phyloP scores from a whole-genome alignment of 1,140 invertebrate species.

The Apis florea region DNA sequence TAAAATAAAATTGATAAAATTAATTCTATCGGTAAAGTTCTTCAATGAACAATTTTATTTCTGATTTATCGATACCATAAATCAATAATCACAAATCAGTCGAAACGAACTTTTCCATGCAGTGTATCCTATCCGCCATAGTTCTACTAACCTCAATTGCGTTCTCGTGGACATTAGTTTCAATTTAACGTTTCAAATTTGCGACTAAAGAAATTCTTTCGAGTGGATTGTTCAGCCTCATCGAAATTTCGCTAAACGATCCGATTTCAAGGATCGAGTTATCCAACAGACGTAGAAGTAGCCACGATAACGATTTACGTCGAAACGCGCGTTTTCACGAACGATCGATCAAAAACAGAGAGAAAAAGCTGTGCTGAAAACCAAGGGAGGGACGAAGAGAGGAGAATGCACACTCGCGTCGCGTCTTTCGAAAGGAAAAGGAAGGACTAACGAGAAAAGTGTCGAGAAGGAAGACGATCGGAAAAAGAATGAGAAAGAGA shows the following conservation, averaged over 20 bases:
- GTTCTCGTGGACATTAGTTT: conserved; percentile 24
- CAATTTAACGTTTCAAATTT: conserved; percentile 8
- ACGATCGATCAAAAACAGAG: conserved; percentile 58
- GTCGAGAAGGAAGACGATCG: neutral
- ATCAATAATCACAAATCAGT: neutral
- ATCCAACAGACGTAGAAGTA: conserved; percentile 37
- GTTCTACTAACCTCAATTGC: neutral
- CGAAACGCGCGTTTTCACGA: conserved; percentile 1
- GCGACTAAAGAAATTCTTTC: conserved; percentile 23
- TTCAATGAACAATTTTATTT: no score
- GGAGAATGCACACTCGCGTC: no score
- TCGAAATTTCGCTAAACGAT: conserved; percentile 37
- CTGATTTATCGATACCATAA: no score
- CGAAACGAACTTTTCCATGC: neutral
- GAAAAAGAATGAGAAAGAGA: neutral
- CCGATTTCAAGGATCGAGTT: conserved; percentile 35
- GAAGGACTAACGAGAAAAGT: conserved; percentile 24
- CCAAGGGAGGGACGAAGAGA: neutral
- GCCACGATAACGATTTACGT: conserved; percentile 61
- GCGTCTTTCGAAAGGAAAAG: conserved; percentile 20
- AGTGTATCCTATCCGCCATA: neutral
- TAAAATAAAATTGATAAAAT: no score
- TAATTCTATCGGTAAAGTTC: no score
- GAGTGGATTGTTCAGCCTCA: neutral
- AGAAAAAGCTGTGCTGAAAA: conserved; percentile 7